Conservation (phyloP, 2,797 vertebrate genomes). For the Spinus olivaceus region DNA sequence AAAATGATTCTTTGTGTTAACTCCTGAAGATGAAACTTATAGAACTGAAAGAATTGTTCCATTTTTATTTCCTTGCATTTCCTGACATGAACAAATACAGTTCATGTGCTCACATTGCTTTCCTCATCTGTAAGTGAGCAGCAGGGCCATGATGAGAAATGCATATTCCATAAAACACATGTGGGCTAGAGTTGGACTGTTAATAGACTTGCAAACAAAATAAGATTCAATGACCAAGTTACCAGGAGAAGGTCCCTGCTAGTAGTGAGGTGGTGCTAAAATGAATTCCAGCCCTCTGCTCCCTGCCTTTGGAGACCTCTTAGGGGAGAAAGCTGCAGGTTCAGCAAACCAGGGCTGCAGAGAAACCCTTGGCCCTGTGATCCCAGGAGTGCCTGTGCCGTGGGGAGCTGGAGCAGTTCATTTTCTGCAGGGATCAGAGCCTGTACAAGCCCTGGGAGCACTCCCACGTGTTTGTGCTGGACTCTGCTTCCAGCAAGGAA, state of each 20-base stretch:
- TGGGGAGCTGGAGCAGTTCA: background rate
- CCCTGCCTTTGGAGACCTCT: background rate
- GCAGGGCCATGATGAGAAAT: background rate
- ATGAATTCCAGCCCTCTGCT: background rate
- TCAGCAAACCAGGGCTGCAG: background rate
- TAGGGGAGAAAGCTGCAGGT: background rate
- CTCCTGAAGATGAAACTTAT: constrained; percentile 20
- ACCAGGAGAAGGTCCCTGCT: background rate
- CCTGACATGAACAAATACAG: background rate
- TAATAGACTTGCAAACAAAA: background rate
- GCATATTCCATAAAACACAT: background rate
- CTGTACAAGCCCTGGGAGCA: rapidly evolving
- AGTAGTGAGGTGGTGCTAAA: rapidly evolving
- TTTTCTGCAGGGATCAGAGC: background rate
- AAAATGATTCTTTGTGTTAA: background rate
- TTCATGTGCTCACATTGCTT: background rate
- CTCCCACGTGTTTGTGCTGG: background rate
- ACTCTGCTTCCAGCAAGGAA: background rate
- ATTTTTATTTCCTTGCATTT: constrained; percentile 32
- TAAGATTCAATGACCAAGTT: background rate
- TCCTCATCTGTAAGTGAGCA: background rate
- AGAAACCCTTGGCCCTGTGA: rapidly evolving
- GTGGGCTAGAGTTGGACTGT: background rate
- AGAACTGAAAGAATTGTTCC: background rate
- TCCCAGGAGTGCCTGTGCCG: background rate